Percentiles rank a stretch among this genome's conserved stretches.
phyloP scores from a whole-genome alignment of 2,797 vertebrate species.

The Sitta carolinensis region DNA sequence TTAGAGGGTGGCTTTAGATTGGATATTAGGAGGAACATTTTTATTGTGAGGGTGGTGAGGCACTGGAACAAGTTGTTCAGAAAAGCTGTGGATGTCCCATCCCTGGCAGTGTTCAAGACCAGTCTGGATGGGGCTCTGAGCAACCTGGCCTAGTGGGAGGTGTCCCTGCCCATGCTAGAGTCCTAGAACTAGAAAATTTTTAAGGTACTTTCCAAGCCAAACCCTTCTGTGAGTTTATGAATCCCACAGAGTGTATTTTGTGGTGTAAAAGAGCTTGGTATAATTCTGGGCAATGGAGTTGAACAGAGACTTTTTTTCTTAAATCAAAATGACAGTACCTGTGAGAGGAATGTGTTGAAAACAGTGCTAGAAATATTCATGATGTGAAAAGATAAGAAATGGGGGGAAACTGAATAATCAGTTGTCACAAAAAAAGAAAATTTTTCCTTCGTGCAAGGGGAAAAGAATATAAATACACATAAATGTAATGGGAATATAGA shows the following conservation, averaged over 20 bases:
- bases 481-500: not conserved
- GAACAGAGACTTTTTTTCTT: not conserved
- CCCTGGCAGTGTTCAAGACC: not conserved
- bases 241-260: not conserved
- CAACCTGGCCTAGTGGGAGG: not conserved
- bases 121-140: not conserved
- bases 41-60: not conserved
- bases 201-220: not conserved
- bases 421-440: not conserved
- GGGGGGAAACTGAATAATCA: not conserved
- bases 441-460: not conserved
- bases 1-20: not conserved
- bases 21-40: not conserved
- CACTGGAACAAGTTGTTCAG: fast-evolving
- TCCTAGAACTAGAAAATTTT: not conserved
- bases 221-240: not conserved
- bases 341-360: conserved; percentile 12
- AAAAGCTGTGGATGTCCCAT: not conserved
- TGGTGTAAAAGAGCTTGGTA: not conserved
- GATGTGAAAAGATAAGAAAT: not conserved
- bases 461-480: not conserved
- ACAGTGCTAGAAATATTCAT: not conserved
- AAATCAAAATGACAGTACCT: not conserved
- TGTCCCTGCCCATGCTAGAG: not conserved
- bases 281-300: not conserved